Evolutionary conservation across 2,888 invertebrate species (phyloP).

Genomic region (Ichneumon xanthorius): DNA sequence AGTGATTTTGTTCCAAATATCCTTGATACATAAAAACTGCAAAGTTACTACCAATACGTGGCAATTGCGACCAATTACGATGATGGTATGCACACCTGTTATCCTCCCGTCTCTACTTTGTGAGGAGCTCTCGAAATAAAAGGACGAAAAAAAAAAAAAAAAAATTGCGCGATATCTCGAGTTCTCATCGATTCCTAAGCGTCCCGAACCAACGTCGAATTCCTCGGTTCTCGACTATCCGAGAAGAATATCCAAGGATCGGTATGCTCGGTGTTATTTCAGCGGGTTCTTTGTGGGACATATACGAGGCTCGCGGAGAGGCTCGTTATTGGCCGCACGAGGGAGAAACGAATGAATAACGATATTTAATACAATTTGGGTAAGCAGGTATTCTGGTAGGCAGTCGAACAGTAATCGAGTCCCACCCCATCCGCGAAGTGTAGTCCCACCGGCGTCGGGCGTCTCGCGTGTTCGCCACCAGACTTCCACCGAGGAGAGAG

Average conservation of each 20-base stretch:
- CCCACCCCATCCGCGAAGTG: slow-evolving; percentile 20
- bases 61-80: too few species aligned
- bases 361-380: slow-evolving; percentile 68
- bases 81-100: slow-evolving; percentile 48
- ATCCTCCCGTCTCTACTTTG: slow-evolving; percentile 35
- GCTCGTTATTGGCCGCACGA: slow-evolving; percentile 5
- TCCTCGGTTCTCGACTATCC: slow-evolving; percentile 37
- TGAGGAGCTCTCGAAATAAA: not conserved
- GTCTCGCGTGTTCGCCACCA: slow-evolving; percentile 17
- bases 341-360: slow-evolving; percentile 61
- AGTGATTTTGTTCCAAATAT: too few species aligned
- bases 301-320: slow-evolving; percentile 26
- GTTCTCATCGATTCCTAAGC: slow-evolving; percentile 38
- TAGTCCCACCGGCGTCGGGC: not conserved
- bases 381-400: slow-evolving; percentile 55
- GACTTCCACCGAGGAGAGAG: slow-evolving; percentile 36
- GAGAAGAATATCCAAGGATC: slow-evolving; percentile 37
- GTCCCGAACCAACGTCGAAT: slow-evolving; percentile 42
- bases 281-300: slow-evolving; percentile 49
- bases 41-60: too few species aligned
- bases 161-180: slow-evolving; percentile 10
- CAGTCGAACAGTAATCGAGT: slow-evolving; percentile 34
- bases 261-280: slow-evolving; percentile 61
- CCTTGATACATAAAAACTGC: too few species aligned
- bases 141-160: not conserved